Percentiles rank a stretch among this genome's conserved stretches.
phyloP scores from a whole-genome alignment of 2,797 vertebrate species.

The Spinus olivaceus region DNA sequence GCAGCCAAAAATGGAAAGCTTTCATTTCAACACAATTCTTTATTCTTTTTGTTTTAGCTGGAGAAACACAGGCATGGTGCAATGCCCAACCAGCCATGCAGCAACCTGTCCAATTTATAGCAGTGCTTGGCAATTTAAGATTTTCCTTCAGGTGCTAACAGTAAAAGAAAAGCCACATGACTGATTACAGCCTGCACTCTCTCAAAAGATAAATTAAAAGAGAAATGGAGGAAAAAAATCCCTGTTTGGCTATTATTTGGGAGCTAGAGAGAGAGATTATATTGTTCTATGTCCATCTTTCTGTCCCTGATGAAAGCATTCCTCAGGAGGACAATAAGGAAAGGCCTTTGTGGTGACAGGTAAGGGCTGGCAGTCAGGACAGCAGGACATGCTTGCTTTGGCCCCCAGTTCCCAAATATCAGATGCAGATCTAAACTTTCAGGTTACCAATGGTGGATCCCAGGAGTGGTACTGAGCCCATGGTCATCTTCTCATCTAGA shows the following conservation, averaged over 20 bases:
- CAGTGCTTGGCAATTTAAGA: neutral
- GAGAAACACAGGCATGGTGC: neutral
- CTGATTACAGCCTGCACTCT: neutral
- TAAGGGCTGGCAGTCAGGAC: neutral
- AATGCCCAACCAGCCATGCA: neutral
- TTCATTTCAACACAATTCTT: neutral
- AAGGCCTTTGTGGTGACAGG: neutral
- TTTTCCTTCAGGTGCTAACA: constrained; percentile 19
- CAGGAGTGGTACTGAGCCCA: neutral
- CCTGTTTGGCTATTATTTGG: neutral
- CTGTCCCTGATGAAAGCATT: neutral
- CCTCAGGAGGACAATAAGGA: neutral
- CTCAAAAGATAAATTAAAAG: neutral
- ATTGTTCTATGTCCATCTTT: neutral
- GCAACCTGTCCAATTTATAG: neutral
- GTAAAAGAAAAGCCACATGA: neutral
- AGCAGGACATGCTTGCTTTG: neutral
- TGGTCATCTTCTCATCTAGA: neutral
- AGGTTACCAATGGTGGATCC: neutral
- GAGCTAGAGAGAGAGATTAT: neutral
- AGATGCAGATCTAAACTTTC: neutral
- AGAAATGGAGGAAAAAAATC: rapidly evolving
- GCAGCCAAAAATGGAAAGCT: neutral
- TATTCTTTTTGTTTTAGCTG: neutral
- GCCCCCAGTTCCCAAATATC: neutral